Evolutionary conservation across 2,888 invertebrate species (phyloP).

Genomic region (Philereme transversata): DNA sequence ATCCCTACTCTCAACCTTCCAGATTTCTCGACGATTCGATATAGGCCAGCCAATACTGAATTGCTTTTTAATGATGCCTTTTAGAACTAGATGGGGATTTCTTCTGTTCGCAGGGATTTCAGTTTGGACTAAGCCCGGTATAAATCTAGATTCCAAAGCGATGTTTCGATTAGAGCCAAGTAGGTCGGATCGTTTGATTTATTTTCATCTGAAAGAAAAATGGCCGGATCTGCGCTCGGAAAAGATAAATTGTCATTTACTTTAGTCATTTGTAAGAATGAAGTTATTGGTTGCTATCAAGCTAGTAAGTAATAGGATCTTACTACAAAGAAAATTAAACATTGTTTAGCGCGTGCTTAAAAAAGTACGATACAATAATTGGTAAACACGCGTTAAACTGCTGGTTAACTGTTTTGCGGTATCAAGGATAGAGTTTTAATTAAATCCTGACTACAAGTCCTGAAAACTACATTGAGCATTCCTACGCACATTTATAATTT

Average conservation of each 20-base stretch:
- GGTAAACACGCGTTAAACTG: too few species aligned
- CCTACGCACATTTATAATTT: too few species aligned
- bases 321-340: too few species aligned
- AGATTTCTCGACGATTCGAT: slow-evolving; percentile 36
- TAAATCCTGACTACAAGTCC: too few species aligned
- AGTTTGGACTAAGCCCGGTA: slow-evolving; percentile 15
- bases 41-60: slow-evolving; percentile 40
- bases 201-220: slow-evolving; percentile 15
- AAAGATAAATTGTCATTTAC: slow-evolving; percentile 6
- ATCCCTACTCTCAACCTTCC: slow-evolving; percentile 17
- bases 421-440: too few species aligned
- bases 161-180: slow-evolving; percentile 27
- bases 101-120: slow-evolving; percentile 20
- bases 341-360: too few species aligned
- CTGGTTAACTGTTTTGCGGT: too few species aligned
- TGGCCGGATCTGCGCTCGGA: slow-evolving; percentile 1
- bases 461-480: too few species aligned
- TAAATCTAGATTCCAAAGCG: slow-evolving; percentile 25
- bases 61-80: slow-evolving; percentile 45
- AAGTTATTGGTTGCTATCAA: too few species aligned
- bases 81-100: slow-evolving; percentile 30
- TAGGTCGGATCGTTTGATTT: slow-evolving; percentile 22
- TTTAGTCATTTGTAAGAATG: background rate
- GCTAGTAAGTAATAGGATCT: too few species aligned
- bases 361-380: too few species aligned